A percentile compares a stretch with the other conserved stretches of the same genome.
phyloP scores from a whole-genome alignment of 2,113 vertebrate species.

The Leiothrix lutea region DNA sequence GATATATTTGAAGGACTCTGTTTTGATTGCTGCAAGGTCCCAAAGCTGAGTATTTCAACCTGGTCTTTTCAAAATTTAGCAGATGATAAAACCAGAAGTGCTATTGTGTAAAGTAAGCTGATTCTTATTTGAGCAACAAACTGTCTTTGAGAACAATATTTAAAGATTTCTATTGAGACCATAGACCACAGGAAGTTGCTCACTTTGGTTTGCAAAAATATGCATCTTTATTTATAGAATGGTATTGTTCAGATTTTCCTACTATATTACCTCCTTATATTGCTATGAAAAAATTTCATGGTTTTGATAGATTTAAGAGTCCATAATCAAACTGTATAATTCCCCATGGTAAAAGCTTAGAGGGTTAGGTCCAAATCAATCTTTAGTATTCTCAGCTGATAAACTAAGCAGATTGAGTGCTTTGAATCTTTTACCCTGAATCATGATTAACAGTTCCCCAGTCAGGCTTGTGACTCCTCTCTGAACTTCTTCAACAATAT shows the following conservation, averaged over 20 bases:
- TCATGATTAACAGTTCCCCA: slow-evolving; percentile 27
- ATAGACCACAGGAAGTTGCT: not conserved
- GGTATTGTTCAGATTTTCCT: not conserved
- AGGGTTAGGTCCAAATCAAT: slow-evolving; percentile 43
- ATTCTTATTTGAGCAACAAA: not conserved
- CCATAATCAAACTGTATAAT: not conserved
- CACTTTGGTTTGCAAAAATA: not conserved
- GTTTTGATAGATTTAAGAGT: slow-evolving; percentile 15
- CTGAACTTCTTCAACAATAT: slow-evolving; percentile 46
- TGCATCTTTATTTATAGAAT: not conserved
- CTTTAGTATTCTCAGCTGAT: slow-evolving; percentile 15
- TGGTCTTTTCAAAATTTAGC: not conserved
- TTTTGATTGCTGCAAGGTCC: not conserved
- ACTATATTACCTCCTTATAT: not conserved
- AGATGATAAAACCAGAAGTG: not conserved
- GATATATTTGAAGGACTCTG: not conserved
- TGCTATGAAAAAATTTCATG: not conserved
- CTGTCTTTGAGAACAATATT: not conserved
- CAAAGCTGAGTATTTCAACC: not conserved
- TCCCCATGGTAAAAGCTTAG: not conserved
- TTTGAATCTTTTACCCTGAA: slow-evolving; percentile 37
- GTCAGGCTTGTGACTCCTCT: slow-evolving; percentile 28
- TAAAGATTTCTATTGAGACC: not conserved
- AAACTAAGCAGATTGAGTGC: slow-evolving; percentile 16
- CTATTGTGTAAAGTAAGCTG: not conserved